Evolutionary conservation across 1,140 invertebrate species (phyloP).

Genomic region (Solen grandis): DNA sequence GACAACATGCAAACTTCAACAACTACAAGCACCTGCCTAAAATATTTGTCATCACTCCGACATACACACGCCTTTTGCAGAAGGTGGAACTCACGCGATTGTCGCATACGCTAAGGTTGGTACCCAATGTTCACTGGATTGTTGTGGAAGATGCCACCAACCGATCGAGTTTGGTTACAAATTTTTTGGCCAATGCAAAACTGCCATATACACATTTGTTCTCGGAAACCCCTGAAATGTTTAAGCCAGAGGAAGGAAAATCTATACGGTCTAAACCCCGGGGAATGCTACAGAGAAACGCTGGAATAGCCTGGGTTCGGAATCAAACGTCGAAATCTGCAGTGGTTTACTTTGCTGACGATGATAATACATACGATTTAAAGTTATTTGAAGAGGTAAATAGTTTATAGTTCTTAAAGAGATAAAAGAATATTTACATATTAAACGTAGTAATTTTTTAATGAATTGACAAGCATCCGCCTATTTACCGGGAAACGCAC

Average conservation of each 20-base stretch:
- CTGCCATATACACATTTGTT: constrained; percentile 90
- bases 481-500: too few species aligned
- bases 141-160: constrained; percentile 92
- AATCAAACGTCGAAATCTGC: constrained; percentile 69
- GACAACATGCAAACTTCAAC: too few species aligned
- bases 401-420: neutral
- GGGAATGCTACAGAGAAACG: constrained; percentile 96
- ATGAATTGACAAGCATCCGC: too few species aligned
- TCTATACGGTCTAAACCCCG: constrained; percentile 92
- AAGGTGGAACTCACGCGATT: constrained; percentile 96
- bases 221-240: constrained; percentile 88
- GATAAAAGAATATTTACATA: neutral
- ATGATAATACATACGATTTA: constrained; percentile 97
- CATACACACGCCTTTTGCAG: constrained; percentile 93
- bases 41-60: constrained; percentile 92
- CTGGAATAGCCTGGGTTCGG: constrained; percentile 92
- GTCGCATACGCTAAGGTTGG: constrained; percentile 92
- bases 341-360: constrained; percentile 98
- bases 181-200: constrained; percentile 89
- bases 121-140: constrained; percentile 97
- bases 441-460: too few species aligned
- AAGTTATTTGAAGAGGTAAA: constrained; percentile 93
- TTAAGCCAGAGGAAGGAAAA: constrained; percentile 85
- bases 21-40: constrained; percentile 62
- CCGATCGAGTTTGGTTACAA: constrained; percentile 89